Percentiles rank a stretch among this genome's conserved stretches.
These are phyloP conservation scores for Zhuqinia jingwanae DNA, from an alignment of 2,888 invertebrate species.

Conservation along the genomic window DNA sequence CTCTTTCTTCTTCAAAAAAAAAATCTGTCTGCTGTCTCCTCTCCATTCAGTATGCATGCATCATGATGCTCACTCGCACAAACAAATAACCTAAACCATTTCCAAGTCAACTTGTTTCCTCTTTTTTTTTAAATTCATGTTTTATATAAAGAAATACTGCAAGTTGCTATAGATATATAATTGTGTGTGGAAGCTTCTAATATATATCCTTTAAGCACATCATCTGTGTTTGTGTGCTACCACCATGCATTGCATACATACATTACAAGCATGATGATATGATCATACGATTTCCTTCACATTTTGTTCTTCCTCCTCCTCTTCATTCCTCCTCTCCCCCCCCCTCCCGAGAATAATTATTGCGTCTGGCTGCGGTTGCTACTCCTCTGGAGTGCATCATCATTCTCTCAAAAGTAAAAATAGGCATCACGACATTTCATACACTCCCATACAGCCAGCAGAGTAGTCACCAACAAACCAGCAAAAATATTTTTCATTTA, in stretches of 20 bases:
- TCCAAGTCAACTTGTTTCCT: constrained; percentile 2
- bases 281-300: constrained; percentile 1
- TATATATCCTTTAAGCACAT: no score
- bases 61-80: no score
- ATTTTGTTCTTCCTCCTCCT: background rate
- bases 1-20: background rate
- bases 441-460: constrained; percentile 9
- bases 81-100: background rate
- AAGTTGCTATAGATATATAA: constrained; percentile 1
- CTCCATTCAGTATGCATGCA: background rate
- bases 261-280: background rate
- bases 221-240: constrained; percentile 16
- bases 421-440: background rate
- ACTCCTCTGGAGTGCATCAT: background rate
- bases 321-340: background rate
- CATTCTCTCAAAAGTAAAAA: constrained; percentile 4
- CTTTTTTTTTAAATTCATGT: background rate
- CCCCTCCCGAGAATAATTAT: no score
- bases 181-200: background rate
- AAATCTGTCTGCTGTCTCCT: background rate
- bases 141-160: background rate
- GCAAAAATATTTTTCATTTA: background rate
- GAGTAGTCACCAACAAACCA: background rate
- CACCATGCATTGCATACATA: background rate
- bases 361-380: background rate